Evolutionary conservation across 1,140 invertebrate genomes (phyloP).

Genomic region (Hirudo medicinalis): DNA sequence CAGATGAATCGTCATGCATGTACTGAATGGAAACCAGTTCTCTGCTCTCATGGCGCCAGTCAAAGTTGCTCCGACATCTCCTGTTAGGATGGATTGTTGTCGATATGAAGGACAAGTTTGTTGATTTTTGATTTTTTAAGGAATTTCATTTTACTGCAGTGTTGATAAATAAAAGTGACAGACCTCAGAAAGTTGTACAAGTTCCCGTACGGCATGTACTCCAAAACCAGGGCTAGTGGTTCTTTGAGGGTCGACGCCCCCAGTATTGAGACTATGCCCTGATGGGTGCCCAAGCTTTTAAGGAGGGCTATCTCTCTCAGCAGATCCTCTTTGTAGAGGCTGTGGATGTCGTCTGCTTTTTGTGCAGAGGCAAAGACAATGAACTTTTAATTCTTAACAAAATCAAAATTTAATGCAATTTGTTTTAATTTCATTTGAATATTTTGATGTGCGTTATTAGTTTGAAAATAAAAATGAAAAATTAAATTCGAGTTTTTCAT

Average conservation of each 20-base stretch:
- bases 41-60: conserved; percentile 28
- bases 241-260: conserved; percentile 81
- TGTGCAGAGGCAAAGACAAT: too few species aligned
- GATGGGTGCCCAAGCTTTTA: conserved; percentile 95
- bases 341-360: conserved; percentile 16
- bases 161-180: too few species aligned
- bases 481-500: neutral
- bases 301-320: conserved; percentile 98
- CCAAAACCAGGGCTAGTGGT: conserved; percentile 82
- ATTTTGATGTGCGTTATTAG: neutral
- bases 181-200: conserved; percentile 67
- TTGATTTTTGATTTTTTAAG: too few species aligned
- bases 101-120: neutral
- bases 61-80: conserved; percentile 36
- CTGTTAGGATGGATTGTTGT: conserved; percentile 24
- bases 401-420: too few species aligned
- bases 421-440: neutral
- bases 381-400: too few species aligned
- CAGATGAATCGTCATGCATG: conserved; percentile 31
- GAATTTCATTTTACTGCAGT: too few species aligned
- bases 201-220: conserved; percentile 78
- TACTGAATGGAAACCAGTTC: conserved; percentile 32
- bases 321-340: conserved; percentile 38
- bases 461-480: neutral
- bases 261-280: conserved; percentile 89